Evolutionary conservation across 2,113 vertebrate genomes (phyloP).

Genomic region (Notothenia rossii): DNA sequence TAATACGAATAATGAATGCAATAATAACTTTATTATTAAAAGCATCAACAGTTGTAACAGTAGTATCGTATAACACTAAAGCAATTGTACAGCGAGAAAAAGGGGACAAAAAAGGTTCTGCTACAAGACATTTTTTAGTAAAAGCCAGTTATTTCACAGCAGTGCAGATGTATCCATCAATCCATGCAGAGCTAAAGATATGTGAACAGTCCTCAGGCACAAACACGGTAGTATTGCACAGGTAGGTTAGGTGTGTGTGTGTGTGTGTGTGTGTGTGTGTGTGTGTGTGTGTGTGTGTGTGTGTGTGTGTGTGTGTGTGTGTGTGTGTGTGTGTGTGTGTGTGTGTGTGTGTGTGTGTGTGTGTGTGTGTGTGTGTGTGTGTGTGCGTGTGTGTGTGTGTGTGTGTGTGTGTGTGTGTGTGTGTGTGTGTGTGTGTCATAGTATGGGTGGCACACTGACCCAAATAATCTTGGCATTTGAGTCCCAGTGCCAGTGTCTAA

Average conservation of each 20-base stretch:
- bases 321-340: no score
- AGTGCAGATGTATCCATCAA: not conserved
- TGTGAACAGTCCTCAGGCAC: slow-evolving; percentile 10
- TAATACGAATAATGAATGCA: not conserved
- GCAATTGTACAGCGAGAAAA: no score
- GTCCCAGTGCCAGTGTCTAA: not conserved
- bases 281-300: no score
- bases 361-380: no score
- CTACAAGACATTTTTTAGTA: no score
- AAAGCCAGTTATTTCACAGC: slow-evolving; percentile 12
- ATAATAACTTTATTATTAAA: not conserved
- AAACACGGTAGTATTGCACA: not conserved
- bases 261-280: not conserved
- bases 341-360: no score
- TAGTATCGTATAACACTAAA: no score
- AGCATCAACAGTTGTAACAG: not conserved
- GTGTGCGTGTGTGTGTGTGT: no score
- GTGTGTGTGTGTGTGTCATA: no score
- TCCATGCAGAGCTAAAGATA: not conserved
- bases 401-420: no score
- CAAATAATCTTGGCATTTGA: slow-evolving; percentile 46
- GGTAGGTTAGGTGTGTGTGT: slow-evolving; percentile 22
- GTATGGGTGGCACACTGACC: slow-evolving; percentile 66
- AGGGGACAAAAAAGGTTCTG: not conserved
- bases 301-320: no score